Evolutionary conservation across 2,113 vertebrate genomes (phyloP).

Genomic region (Redunca redunca): DNA sequence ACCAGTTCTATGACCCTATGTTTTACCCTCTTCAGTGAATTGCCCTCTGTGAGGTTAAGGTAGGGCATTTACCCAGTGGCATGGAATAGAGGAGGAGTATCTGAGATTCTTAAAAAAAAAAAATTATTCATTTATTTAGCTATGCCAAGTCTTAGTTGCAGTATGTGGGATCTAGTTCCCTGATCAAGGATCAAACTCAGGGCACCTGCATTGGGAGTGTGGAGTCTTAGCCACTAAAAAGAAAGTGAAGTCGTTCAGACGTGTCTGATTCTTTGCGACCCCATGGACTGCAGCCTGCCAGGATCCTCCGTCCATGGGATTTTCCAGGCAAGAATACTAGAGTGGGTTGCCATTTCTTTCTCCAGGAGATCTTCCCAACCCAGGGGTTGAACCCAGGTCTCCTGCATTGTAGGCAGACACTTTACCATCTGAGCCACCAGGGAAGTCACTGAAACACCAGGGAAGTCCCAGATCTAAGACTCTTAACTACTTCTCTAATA

Average conservation of each 20-base stretch:
- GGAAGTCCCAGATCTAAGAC: neutral
- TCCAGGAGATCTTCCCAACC: neutral
- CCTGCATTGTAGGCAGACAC: neutral
- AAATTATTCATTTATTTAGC: neutral
- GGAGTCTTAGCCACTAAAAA: neutral
- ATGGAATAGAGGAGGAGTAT: neutral
- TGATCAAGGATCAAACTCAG: neutral
- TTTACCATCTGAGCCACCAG: neutral
- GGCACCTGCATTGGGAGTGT: neutral
- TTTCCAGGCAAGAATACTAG: neutral
- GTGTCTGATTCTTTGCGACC: neutral
- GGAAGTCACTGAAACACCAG: neutral
- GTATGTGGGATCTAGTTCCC: neutral
- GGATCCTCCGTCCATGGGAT: neutral
- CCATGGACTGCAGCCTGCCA: neutral
- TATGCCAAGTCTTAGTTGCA: neutral
- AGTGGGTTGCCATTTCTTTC: neutral
- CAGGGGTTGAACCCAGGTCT: neutral
- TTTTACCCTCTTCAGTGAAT: neutral
- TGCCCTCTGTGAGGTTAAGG: neutral
- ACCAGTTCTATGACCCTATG: neutral
- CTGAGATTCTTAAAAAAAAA: neutral
- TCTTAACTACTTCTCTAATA: neutral
- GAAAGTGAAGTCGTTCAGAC: neutral
- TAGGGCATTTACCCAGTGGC: neutral